Evolutionary conservation across 2,113 vertebrate species (phyloP), one percentile per base, ranked within the genome.

Genomic region (Rhagologus leucostigma): DNA sequence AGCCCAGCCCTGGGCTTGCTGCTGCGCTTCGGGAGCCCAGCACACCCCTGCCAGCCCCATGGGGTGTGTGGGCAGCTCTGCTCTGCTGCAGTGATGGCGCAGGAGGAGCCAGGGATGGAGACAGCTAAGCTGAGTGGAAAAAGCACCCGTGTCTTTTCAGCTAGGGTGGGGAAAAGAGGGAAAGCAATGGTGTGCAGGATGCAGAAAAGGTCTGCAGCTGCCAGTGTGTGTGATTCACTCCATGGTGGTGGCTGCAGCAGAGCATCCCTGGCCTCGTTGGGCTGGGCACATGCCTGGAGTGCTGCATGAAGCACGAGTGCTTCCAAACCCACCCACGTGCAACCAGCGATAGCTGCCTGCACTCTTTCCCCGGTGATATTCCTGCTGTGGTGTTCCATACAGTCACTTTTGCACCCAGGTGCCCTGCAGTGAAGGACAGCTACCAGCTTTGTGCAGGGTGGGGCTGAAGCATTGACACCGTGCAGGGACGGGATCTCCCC

Each of bases 381-480:
- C 35, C n/a, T 5, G 0, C 74, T 16, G 33, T 6, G 27, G 3
- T 3, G 1, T 49, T 39, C 16, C n/a, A 4, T 1, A 0, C 16
- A 3, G 35, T 30, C 68, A 11, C 39, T 33, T 42, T 8, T 29
- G 20, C 30, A 19, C 4, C 65, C 14, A 19, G 24, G 41, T 47
- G 21, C 35, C 30, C 73, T 13, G 20, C 32, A 63, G 32, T 22
- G 60, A 24, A 27, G 49, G 18, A 29, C 47, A 71, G 17, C 29
- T 22, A 0, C 32, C 35, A 24, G 30, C 44, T 64, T 16, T 44
- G 23, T 5, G 69, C 11, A 3, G 22, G 46, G 22, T n/a, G 37
- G 19, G 39, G 7, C 46, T 11, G 73, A 10, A 21, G 24, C 5
- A 16, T 0, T 6, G 11, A 37, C 69, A 9, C 26, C 26, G 30